Evolutionary conservation across 2,888 invertebrate species (phyloP).

Genomic region (Amphiduros pacificus): DNA sequence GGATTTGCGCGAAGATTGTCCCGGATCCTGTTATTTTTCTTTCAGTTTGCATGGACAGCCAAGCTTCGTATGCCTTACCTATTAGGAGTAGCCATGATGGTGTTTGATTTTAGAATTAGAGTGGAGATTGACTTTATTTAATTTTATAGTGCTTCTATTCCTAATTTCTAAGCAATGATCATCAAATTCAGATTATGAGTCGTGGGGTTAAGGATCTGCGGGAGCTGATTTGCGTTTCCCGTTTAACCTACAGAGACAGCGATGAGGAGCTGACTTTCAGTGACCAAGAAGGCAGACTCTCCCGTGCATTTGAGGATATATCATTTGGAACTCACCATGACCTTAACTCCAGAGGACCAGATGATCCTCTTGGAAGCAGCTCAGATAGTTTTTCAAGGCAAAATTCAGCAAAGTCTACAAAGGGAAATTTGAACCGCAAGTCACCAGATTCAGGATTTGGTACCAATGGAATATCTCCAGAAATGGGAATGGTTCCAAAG

Average conservation of each 20-base stretch:
- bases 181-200: constrained; percentile 37
- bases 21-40: constrained; percentile 19
- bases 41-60: constrained; percentile 19
- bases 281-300: constrained; percentile 32
- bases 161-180: not conserved
- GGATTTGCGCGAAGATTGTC: too few species aligned
- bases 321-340: not conserved
- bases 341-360: not conserved
- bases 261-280: constrained; percentile 40
- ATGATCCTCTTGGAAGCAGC: too few species aligned
- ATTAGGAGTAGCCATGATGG: constrained; percentile 7
- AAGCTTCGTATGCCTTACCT: constrained; percentile 18
- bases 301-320: constrained; percentile 3
- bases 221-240: constrained; percentile 57
- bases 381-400: constrained; percentile 14
- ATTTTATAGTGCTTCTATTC: not conserved
- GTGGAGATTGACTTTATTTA: constrained; percentile 4
- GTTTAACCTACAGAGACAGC: constrained; percentile 49
- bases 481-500: not conserved
- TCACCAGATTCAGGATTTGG: constrained; percentile 51
- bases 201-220: constrained; percentile 55
- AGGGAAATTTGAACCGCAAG: not conserved
- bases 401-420: constrained; percentile 16
- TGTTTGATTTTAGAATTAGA: constrained; percentile 13
- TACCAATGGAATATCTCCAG: constrained; percentile 40